phyloP scores from a whole-genome alignment of 2,797 vertebrate genomes.

The Merluccius polli region DNA sequence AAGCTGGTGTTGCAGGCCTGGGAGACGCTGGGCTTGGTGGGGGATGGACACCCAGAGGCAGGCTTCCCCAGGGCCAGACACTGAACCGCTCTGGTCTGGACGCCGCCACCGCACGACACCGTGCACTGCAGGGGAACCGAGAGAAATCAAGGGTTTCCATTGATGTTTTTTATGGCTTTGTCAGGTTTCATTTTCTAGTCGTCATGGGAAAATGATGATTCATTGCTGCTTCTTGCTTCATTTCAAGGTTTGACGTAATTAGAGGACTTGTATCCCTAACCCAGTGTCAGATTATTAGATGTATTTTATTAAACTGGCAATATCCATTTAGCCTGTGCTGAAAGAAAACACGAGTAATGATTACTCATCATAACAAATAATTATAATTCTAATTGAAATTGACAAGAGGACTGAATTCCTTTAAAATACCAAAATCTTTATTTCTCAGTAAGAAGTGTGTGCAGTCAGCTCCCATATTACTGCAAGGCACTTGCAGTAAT shows the following conservation, averaged over 20 bases:
- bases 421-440: background rate
- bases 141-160: constrained; percentile 7
- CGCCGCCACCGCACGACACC: constrained; percentile 87
- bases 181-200: background rate
- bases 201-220: background rate
- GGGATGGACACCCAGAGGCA: constrained; percentile 64
- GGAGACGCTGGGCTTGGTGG: constrained; percentile 73
- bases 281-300: too few species aligned
- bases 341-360: too few species aligned
- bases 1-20: constrained; percentile 85
- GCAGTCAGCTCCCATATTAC: background rate
- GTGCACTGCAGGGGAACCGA: constrained; percentile 75
- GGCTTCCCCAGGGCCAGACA: constrained; percentile 74
- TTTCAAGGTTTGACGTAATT: background rate
- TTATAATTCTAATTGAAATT: too few species aligned
- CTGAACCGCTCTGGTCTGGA: constrained; percentile 78
- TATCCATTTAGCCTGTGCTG: background rate
- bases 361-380: too few species aligned
- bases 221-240: background rate
- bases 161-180: background rate
- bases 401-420: background rate
- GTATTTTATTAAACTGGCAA: background rate
- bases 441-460: background rate
- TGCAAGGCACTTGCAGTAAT: too few species aligned
- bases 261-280: background rate